Evolutionary conservation across 1,140 invertebrate species (phyloP).

Genomic region (Ceratina australensis): DNA sequence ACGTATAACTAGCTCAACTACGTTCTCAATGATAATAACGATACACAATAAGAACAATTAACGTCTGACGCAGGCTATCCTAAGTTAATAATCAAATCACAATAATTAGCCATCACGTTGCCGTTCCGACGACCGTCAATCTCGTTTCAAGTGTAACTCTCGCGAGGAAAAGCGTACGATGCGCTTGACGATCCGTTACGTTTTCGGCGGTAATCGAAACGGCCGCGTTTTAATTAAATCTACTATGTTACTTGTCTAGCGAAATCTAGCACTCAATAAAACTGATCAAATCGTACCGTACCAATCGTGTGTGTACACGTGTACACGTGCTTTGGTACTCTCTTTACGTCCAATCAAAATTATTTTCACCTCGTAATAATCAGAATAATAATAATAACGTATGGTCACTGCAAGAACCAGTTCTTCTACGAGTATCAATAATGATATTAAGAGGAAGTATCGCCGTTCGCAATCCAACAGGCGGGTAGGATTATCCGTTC

Average conservation of each 20-base stretch:
- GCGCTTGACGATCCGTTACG: too few relatives aligned
- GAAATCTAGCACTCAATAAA: constrained; percentile 63
- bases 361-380: constrained; percentile 26
- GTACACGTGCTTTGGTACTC: constrained; percentile 47
- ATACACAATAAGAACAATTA: constrained; percentile 61
- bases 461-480: constrained; percentile 71
- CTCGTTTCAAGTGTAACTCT: constrained; percentile 18
- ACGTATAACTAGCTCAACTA: constrained; percentile 66
- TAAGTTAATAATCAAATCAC: constrained; percentile 63
- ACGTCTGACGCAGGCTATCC: constrained; percentile 62
- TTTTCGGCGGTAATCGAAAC: constrained; percentile 40
- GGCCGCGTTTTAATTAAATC: constrained; percentile 56
- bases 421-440: constrained; percentile 52
- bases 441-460: constrained; percentile 63
- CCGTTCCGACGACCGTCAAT: constrained; percentile 43
- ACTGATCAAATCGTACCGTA: constrained; percentile 48
- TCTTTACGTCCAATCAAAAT: constrained; percentile 14
- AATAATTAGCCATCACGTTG: constrained; percentile 57
- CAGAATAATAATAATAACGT: constrained; percentile 5
- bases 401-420: constrained; percentile 54
- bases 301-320: constrained; percentile 40
- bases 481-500: constrained; percentile 63
- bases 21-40: constrained; percentile 58
- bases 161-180: too few relatives aligned
- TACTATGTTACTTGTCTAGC: constrained; percentile 65